Evolutionary conservation across 2,888 invertebrate species (phyloP).

Genomic region (Oligia fasciuncula): DNA sequence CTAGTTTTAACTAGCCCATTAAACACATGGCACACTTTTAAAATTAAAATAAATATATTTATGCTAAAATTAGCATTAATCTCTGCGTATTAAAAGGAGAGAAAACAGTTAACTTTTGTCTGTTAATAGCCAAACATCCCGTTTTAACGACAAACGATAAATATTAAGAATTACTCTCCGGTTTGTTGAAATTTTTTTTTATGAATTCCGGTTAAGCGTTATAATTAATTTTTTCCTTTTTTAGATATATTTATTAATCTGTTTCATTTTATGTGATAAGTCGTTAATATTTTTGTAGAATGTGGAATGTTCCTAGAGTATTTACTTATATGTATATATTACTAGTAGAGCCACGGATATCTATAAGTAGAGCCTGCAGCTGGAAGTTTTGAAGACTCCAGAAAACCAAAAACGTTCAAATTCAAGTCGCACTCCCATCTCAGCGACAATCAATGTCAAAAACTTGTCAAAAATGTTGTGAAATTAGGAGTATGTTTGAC

Average conservation of each 20-base stretch:
- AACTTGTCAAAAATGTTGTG: too few species aligned
- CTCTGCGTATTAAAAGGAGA: constrained; percentile 45
- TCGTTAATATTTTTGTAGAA: constrained; percentile 1
- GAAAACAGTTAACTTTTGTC: constrained; percentile 49
- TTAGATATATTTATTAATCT: not conserved
- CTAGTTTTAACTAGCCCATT: constrained; percentile 36
- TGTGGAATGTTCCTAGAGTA: not conserved
- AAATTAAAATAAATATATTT: constrained; percentile 39
- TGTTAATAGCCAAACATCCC: constrained; percentile 50
- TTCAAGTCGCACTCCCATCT: too few species aligned
- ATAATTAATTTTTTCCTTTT: constrained; percentile 4
- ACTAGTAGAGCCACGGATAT: too few species aligned
- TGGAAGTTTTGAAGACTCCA: not conserved
- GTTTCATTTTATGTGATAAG: not conserved
- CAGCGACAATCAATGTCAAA: too few species aligned
- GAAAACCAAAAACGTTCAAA: too few species aligned
- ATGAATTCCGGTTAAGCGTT: not conserved
- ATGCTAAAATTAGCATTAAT: constrained; percentile 54
- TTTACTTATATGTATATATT: not conserved
- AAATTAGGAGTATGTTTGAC: too few species aligned
- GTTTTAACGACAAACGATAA: constrained; percentile 60
- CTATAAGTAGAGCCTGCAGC: not conserved
- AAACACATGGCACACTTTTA: constrained; percentile 57
- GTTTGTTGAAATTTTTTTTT: constrained; percentile 39
- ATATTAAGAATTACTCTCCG: constrained; percentile 16